Evolutionary conservation across 2,113 vertebrate genomes (phyloP).

Genomic region (Pycnonotus jocosus): DNA sequence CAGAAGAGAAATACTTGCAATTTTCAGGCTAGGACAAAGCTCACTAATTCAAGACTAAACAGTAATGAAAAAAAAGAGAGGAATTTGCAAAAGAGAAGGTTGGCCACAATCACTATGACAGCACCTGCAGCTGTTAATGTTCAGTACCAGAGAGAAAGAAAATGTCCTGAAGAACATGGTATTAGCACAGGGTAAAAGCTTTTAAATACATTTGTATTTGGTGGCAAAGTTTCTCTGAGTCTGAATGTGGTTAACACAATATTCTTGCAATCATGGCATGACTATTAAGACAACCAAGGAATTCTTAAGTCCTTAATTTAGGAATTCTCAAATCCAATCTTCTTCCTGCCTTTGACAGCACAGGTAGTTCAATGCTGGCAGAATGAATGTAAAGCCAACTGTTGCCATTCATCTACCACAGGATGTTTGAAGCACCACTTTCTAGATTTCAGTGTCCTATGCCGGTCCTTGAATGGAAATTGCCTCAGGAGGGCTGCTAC

Average conservation of each 20-base stretch:
- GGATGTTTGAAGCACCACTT: background rate
- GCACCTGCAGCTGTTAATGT: conserved; percentile 33
- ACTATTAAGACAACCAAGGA: background rate
- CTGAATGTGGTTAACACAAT: background rate
- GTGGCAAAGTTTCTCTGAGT: background rate
- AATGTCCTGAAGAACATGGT: background rate
- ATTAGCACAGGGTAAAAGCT: background rate
- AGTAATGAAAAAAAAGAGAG: background rate
- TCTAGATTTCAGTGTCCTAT: background rate
- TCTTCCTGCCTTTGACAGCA: background rate
- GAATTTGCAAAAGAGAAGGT: background rate
- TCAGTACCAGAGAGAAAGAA: conserved; percentile 14
- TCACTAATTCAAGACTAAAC: background rate
- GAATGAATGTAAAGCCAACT: background rate
- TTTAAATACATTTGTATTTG: background rate
- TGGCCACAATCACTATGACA: background rate
- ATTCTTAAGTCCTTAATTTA: background rate
- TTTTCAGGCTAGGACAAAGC: background rate
- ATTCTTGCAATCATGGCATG: background rate
- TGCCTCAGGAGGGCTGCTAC: background rate
- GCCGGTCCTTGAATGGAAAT: background rate
- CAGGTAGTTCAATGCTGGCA: background rate
- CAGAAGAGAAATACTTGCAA: background rate
- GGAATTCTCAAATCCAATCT: background rate
- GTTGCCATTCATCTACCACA: background rate